phyloP scores from a whole-genome alignment of 2,797 vertebrate species.

The Enoplosus armatus region DNA sequence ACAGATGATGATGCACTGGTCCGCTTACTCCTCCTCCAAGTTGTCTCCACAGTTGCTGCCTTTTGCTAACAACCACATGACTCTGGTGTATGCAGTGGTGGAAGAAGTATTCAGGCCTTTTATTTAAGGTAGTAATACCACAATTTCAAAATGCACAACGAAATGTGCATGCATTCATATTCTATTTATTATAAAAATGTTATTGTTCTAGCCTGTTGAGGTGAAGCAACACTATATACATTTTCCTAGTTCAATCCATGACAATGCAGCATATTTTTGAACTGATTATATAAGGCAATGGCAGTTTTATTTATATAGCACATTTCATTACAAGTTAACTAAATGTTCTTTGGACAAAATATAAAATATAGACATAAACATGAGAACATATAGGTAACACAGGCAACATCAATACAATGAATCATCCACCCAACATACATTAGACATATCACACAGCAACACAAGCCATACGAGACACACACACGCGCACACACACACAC shows the following conservation, averaged over 20 bases:
- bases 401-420: no score
- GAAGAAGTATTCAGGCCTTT: background rate
- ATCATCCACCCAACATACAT: no score
- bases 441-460: no score
- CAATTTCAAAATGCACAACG: background rate
- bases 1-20: slow-evolving; percentile 66
- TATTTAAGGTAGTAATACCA: background rate
- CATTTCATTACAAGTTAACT: no score
- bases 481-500: no score
- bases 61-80: slow-evolving; percentile 32
- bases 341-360: no score
- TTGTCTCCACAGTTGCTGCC: slow-evolving; percentile 31
- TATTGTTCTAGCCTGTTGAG: background rate
- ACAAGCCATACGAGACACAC: no score
- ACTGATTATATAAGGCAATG: no score
- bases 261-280: background rate
- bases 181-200: background rate
- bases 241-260: background rate
- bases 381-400: no score
- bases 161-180: no score
- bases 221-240: background rate
- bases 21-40: slow-evolving; percentile 34
- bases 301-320: no score
- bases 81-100: background rate
- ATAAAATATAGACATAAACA: no score